Evolutionary conservation across 2,797 vertebrate species (phyloP), one percentile per base, ranked within the genome.

Genomic region (Brachymystax lenok): DNA sequence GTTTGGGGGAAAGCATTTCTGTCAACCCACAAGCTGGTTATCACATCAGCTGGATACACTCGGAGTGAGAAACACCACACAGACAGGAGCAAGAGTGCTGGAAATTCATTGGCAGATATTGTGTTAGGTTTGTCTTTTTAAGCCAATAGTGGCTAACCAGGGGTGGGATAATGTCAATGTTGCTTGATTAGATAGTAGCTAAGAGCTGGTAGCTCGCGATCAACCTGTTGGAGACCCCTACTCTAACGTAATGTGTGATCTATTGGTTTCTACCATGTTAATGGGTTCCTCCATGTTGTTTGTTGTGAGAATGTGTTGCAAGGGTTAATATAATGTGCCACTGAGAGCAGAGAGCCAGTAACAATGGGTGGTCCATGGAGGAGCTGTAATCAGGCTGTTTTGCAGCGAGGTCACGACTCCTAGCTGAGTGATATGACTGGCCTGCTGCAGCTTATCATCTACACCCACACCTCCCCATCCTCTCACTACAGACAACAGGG

Each of bases 321-420:
- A 74, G 86, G 63, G 27, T 16, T 13, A 35, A 83, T 74, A 30
- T 80, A 28, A 77, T 86, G 78, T 81, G 10, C 10, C 54, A 79
- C 84, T 74, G 21, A 73, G 73, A 69, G 75, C n/a, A 35, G 79
- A 77, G 52, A 72, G 85, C 77, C 16, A 61, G 19, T 24, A 78
- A 83, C 75, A 68, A 78, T 64, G 75, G 78, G 79, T 81, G 79
- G 10, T 27, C 21, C 59, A 24, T 3, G n/a, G 1, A 24, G 59
- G n/a, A 79, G 80, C 74, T 81, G 80, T 90, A 91, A 92, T 93
- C 91, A 92, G 90, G 73, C 78, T 77, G 40, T 3, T 46, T 46
- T 46, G 40, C 40, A 46, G 10, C 82, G 72, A 82, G 92, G 90
- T 91, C 91, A 90, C 86, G 86, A 90, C 91, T 92, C 87, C 73